Percentiles rank a stretch among this genome's conserved stretches.
These are phyloP conservation scores for Argopecten irradians DNA, from an alignment of 1,140 invertebrate genomes.

Conservation along the genomic window DNA sequence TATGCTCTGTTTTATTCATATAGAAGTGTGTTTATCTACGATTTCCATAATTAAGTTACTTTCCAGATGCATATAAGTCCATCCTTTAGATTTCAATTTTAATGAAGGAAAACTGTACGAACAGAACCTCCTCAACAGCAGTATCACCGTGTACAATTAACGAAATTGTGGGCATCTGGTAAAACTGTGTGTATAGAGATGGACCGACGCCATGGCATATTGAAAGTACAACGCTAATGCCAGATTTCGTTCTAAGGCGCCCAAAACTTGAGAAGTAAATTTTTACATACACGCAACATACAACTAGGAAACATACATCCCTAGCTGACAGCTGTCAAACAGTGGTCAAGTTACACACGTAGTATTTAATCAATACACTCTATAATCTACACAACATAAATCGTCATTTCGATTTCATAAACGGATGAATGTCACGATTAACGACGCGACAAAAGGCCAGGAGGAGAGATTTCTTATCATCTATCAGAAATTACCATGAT, in stretches of 20 bases:
- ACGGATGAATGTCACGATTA: not conserved
- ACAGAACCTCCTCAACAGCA: not conserved
- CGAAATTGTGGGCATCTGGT: not conserved
- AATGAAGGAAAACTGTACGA: too few relatives aligned
- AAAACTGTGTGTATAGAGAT: not conserved
- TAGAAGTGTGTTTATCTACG: too few relatives aligned
- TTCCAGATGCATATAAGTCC: too few relatives aligned
- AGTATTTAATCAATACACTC: not conserved
- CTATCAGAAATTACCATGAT: too few relatives aligned
- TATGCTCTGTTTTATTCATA: too few relatives aligned
- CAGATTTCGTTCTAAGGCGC: not conserved
- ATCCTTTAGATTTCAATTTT: too few relatives aligned
- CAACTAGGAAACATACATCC: not conserved
- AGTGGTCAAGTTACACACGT: not conserved
- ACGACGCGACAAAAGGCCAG: not conserved
- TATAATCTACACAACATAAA: not conserved
- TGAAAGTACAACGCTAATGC: not conserved
- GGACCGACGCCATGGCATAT: not conserved
- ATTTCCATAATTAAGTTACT: too few relatives aligned
- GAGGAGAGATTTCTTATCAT: not conserved
- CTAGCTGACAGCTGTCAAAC: not conserved
- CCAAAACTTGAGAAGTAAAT: not conserved
- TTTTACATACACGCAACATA: not conserved
- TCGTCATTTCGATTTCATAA: not conserved
- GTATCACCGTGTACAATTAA: not conserved